These are phyloP conservation scores for Drosophila oshimai DNA, from an alignment of 1,140 invertebrate genomes.

Conservation along the genomic window DNA sequence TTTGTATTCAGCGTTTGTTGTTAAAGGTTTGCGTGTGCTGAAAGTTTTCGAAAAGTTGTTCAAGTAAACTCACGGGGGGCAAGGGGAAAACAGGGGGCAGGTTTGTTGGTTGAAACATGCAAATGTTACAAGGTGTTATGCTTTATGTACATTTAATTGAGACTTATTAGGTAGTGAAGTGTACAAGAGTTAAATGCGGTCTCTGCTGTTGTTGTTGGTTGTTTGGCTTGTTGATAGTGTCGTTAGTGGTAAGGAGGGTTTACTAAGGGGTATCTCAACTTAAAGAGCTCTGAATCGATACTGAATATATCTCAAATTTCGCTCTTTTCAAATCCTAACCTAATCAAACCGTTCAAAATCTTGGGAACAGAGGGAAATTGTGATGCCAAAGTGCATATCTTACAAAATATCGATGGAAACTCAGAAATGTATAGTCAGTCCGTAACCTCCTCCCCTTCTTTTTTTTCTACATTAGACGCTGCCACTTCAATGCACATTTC, in stretches of 20 bases:
- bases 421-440: constrained; percentile 32
- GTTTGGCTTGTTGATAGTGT: constrained; percentile 68
- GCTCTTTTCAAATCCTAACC: not conserved
- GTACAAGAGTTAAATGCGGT: constrained; percentile 43
- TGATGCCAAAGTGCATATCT: constrained; percentile 29
- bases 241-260: constrained; percentile 42
- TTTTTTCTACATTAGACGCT: constrained; percentile 65
- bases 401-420: not conserved
- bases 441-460: not conserved
- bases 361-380: not conserved
- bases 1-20: constrained; percentile 40
- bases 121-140: constrained; percentile 78
- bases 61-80: constrained; percentile 22
- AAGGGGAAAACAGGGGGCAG: not conserved
- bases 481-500: constrained; percentile 73
- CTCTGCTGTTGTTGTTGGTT: constrained; percentile 14
- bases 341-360: constrained; percentile 19
- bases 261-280: not conserved
- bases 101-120: constrained; percentile 50
- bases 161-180: constrained; percentile 75
- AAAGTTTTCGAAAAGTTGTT: constrained; percentile 56
- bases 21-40: constrained; percentile 70
- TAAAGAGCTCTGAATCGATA: constrained; percentile 1
- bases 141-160: constrained; percentile 81
- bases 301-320: not conserved